Base-by-base conservation (phyloP, 23 tunicate species). In the Trididemnum nubilum region DNA sequence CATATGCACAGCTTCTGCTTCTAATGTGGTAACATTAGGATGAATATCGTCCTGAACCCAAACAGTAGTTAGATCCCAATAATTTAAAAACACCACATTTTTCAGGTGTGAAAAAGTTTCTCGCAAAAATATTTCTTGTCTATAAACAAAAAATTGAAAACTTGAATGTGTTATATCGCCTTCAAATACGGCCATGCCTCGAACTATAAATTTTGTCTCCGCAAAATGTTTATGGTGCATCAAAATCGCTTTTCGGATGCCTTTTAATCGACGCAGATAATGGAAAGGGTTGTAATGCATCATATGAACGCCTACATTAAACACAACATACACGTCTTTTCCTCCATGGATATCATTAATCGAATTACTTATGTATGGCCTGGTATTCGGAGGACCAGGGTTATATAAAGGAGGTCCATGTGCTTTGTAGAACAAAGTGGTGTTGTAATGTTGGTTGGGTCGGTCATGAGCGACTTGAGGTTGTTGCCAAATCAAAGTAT, bases 381-480 rank as follows among this genome's bases (percentile, higher is more conserved):
- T 59, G 0, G 81, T 52, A 1, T 39, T 35, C 0, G 65, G 67
- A 0, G 86, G 85, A 22, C 86, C 85, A n/a, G 92, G 92, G 35
- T 81, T 81, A 21, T 51, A 69, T n/a, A 87, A 33, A 35, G 92
- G 92, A 5, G 73, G 35, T 12, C 92, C 92, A 37, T 87, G 92
- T 21, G 92, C 67, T 40, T 81, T 35, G 70, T 81, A 87, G 40
- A 81, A 52, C 2, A 87, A 18, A 7, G 76, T 36, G 1, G 63
- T 74, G 52, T 81, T 81, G 50, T 44, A n/a, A n/a, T n/a, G 23
- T 44, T 36, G 19, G 49, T 38, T 52, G 2, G 15, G 21, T 2
- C 26, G 38, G 37, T 86, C 66, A n/a, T 36, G 54, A 35, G 74
- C 84, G 22, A 65, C 36, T n/a, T 50, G 40, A 24, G 76, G 78